Conservation (phyloP, 2,888 invertebrate genomes). For the Stratiomys singularior region DNA sequence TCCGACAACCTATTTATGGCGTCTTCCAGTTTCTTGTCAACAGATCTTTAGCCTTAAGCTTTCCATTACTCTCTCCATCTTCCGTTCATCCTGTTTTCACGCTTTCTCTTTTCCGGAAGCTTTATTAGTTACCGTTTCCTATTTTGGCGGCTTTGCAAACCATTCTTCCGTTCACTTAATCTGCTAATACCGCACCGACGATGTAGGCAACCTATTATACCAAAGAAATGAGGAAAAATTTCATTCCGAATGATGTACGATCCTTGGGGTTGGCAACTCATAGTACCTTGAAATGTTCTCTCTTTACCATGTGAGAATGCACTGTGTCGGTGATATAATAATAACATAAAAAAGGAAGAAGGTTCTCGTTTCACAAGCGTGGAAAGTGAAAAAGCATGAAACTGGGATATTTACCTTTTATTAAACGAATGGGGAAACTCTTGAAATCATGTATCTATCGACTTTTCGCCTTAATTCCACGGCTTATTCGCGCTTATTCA, state of each 20-base stretch:
- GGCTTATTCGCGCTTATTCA: slow-evolving; percentile 12
- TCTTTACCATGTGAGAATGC: background rate
- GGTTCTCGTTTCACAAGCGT: slow-evolving; percentile 8
- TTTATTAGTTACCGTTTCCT: slow-evolving; percentile 47
- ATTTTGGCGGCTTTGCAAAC: slow-evolving; percentile 25
- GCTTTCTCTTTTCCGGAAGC: slow-evolving; percentile 1
- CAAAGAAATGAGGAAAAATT: slow-evolving; percentile 9
- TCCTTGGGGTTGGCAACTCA: slow-evolving; percentile 42
- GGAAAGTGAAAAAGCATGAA: slow-evolving; percentile 44
- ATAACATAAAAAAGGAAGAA: background rate
- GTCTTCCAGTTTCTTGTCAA: too few species aligned
- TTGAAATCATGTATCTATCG: slow-evolving; percentile 42
- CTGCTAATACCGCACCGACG: slow-evolving; percentile 9
- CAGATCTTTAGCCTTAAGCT: background rate
- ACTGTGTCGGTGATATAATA: slow-evolving; percentile 16
- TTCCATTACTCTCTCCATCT: background rate
- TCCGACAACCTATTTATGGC: too few species aligned
- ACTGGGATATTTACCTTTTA: slow-evolving; percentile 43
- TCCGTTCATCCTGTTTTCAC: background rate
- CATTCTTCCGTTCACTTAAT: slow-evolving; percentile 10
- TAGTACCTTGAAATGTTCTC: slow-evolving; percentile 6
- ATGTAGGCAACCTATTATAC: background rate
- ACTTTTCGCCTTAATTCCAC: slow-evolving; percentile 37
- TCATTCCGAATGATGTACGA: slow-evolving; percentile 51
- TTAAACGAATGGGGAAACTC: slow-evolving; percentile 31